Evolutionary conservation across 2,797 vertebrate genomes (phyloP), one percentile per base, ranked within the genome.

Genomic region (Cottoperca gobio): DNA sequence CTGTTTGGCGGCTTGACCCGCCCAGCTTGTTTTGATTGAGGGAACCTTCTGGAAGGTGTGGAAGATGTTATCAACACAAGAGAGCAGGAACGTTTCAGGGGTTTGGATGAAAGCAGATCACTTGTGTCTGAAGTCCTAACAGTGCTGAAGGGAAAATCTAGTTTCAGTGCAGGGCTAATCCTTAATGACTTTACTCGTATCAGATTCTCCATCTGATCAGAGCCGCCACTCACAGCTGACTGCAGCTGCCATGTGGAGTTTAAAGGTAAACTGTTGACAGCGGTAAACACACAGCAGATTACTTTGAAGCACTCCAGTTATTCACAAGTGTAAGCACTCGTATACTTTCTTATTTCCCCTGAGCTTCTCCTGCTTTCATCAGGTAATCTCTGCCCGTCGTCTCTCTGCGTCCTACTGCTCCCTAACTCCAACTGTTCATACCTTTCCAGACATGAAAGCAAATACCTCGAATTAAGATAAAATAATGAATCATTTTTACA

Each of bases 1-100:
- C 72, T 91, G 84, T 87, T 88, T 88, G 84, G 83, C 70, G 82
- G 67, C 70, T 78, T 82, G 79, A 78, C 63, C 71, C 2, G 3
- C 40, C 33, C 77, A 46, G 69, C 66, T 76, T 71, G 39, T 78
- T 87, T 73, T 84, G 79, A 83, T 78, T 62, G 52, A 73, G 60
- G 68, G 48, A 81, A 83, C 72, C 37, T 70, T 8, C 5, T 24
- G 10, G 40, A 70, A 80, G 57, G 59, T 70, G 28, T 10, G 42
- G 37, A 37, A 26, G 37, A 84, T 43, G 43, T 78, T 82, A 70
- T 82, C 72, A 62, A 46, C 14, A 33, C 21, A 21, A 49, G 64
- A 59, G n/a, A n/a, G n/a, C n/a, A n/a, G n/a, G n/a, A n/a, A n/a
- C n/a, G n/a, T n/a, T n/a, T n/a, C n/a, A n/a, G n/a, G 42, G 73